These are phyloP conservation scores for Drosophila virilis DNA, from an alignment of 1,140 invertebrate species.

Conservation along the genomic window DNA sequence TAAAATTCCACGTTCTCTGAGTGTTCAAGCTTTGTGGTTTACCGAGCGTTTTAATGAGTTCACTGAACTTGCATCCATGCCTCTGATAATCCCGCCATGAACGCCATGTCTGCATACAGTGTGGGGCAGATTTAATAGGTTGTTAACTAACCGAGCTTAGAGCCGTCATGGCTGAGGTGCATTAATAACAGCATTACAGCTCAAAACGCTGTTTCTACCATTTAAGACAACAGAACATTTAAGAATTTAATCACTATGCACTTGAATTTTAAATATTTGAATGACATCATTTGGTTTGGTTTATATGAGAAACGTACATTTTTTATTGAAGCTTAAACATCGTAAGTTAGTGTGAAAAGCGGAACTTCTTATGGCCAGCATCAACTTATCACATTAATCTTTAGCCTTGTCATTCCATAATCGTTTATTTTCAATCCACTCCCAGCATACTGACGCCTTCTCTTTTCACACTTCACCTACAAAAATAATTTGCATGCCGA, in stretches of 20 bases:
- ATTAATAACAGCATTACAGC: slow-evolving; percentile 25
- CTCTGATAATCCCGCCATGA: slow-evolving; percentile 30
- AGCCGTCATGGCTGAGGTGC: slow-evolving; percentile 9
- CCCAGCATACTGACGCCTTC: neutral
- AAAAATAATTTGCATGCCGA: slow-evolving; percentile 28
- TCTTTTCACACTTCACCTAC: slow-evolving; percentile 1
- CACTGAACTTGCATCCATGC: slow-evolving; percentile 65
- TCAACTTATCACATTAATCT: neutral
- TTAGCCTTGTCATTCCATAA: neutral
- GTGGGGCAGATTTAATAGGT: slow-evolving; percentile 4
- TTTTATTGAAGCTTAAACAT: too few relatives aligned
- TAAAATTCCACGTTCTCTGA: slow-evolving; percentile 48
- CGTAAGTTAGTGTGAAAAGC: too few relatives aligned
- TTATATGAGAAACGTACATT: too few relatives aligned
- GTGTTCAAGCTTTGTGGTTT: slow-evolving; percentile 44
- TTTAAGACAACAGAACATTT: too few relatives aligned
- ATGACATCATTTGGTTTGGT: too few relatives aligned
- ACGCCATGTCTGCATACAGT: neutral
- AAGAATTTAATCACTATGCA: too few relatives aligned
- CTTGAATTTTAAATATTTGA: too few relatives aligned
- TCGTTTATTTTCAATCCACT: neutral
- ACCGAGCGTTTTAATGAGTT: slow-evolving; percentile 64
- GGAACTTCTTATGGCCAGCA: too few relatives aligned
- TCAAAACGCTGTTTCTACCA: neutral
- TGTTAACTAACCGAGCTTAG: neutral